Base-by-base conservation (phyloP, 2,797 vertebrate species). In the Euphonia xanthogaster region DNA sequence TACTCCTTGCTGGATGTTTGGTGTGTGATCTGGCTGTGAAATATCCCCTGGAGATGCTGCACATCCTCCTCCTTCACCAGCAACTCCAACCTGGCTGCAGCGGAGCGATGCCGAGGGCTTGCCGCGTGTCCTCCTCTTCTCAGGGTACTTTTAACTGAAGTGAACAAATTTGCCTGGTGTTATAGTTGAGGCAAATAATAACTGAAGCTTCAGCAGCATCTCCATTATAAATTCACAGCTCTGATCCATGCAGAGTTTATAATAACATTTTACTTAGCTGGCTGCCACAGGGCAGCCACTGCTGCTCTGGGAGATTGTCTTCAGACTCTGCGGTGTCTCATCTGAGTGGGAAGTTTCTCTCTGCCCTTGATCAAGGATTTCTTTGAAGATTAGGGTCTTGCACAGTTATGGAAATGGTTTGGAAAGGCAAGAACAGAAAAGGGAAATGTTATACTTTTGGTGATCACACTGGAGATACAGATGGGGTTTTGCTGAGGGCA, bases 181-280 rank as follows among this genome's bases (percentile, higher is more conserved):
- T 93, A 80, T 10, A 80, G 62, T 30, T 57, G 74, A 95, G 62
- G 33, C 76, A 95, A 95, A 93, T 77, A 96, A 91, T 62, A 94
- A 94, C 25, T 7, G 87, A 90, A 85, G 72, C 87, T 87, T 88
- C 1, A 3, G 91, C 91, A 91, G 68, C 81, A 54, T 77, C 92
- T 92, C 90, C 84, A 85, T 94, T 94, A 94, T 60, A 93, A 96
- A 97, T 94, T 90, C 96, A 93, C 51, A 90, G 92, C 96, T 97
- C 94, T 95, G 94, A 96, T 96, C 77, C 96, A 92, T 74, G 94
- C 94, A 90, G 96, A 92, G 94, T 94, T 96, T 92, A 31, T 93
- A 95, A 91, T 93, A 95, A 87, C 75, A 78, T 95, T 94, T 96
- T 81, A 86, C 86, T 91, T 71, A 76, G 88, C 55, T 6, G 8